Evolutionary conservation across 2,797 vertebrate genomes (phyloP).

Genomic region (Halcyon leucocephala): DNA sequence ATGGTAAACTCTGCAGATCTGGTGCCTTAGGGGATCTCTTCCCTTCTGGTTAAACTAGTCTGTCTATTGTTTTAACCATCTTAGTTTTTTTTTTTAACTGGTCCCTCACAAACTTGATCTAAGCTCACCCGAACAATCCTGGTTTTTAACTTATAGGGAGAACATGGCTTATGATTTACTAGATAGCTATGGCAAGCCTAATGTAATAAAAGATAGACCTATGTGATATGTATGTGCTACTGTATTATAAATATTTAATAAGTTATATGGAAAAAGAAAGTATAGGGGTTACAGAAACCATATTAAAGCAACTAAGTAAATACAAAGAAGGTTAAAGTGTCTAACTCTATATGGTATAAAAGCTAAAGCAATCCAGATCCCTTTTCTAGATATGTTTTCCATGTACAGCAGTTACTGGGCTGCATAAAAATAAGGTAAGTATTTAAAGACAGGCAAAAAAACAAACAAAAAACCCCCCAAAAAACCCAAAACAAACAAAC

Average conservation of each 20-base stretch:
- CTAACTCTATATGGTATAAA: conserved; percentile 3
- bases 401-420: not conserved
- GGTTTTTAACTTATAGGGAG: not conserved
- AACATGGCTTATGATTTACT: not conserved
- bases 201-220: not conserved
- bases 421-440: conserved; percentile 35
- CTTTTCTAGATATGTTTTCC: conserved; percentile 21
- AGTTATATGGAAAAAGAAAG: not conserved
- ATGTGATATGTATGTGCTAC: conserved; percentile 5
- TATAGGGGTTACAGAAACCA: not conserved
- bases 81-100: not conserved
- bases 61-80: not conserved
- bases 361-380: conserved; percentile 64
- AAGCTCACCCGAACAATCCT: not conserved
- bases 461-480: not conserved
- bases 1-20: not conserved
- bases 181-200: not conserved
- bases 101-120: not conserved
- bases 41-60: not conserved
- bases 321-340: conserved; percentile 30
- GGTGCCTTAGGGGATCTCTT: not conserved
- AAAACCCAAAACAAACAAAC: too few species aligned
- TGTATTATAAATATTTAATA: conserved; percentile 37
- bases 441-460: conserved; percentile 43
- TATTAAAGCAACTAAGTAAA: conserved; percentile 51